phyloP scores from a whole-genome alignment of 2,113 vertebrate genomes.

The Rana temporaria region DNA sequence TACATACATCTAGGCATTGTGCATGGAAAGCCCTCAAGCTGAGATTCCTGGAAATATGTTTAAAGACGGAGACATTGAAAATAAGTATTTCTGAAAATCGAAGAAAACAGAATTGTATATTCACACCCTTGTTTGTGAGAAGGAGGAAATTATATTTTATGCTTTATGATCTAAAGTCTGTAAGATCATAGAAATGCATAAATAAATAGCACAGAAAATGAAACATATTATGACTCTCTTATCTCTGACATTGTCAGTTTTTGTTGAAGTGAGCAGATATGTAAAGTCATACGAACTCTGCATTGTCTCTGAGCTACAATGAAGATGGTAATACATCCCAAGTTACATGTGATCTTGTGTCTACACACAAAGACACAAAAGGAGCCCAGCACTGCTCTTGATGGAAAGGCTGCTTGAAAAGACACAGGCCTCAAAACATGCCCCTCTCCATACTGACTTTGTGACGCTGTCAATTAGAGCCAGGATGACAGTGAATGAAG shows the following conservation, averaged over 20 bases:
- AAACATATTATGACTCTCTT: neutral
- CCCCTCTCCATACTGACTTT: slow-evolving; percentile 17
- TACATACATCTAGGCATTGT: slow-evolving; percentile 83
- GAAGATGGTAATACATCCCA: slow-evolving; percentile 10
- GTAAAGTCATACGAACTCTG: slow-evolving; percentile 32
- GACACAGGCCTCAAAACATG: slow-evolving; percentile 35
- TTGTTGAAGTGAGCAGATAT: slow-evolving; percentile 11
- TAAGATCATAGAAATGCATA: slow-evolving; percentile 65
- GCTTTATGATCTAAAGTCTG: slow-evolving; percentile 71
- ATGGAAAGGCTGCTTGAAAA: slow-evolving; percentile 49
- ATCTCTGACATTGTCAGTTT: slow-evolving; percentile 3
- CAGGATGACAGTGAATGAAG: slow-evolving; percentile 35
- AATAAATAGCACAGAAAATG: neutral
- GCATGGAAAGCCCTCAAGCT: slow-evolving; percentile 83
- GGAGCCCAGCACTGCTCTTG: slow-evolving; percentile 7
- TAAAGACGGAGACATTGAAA: slow-evolving; percentile 78
- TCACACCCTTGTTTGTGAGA: slow-evolving; percentile 77
- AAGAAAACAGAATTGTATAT: slow-evolving; percentile 81
- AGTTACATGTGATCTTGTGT: slow-evolving; percentile 36
- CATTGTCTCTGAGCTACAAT: neutral
- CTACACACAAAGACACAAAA: slow-evolving; percentile 36
- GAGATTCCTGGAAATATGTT: slow-evolving; percentile 77
- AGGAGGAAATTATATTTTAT: slow-evolving; percentile 66
- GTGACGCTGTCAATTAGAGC: slow-evolving; percentile 49
- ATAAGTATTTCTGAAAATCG: slow-evolving; percentile 75